Conservation (phyloP, 2,888 invertebrate species). For the Polyploca ridens region DNA sequence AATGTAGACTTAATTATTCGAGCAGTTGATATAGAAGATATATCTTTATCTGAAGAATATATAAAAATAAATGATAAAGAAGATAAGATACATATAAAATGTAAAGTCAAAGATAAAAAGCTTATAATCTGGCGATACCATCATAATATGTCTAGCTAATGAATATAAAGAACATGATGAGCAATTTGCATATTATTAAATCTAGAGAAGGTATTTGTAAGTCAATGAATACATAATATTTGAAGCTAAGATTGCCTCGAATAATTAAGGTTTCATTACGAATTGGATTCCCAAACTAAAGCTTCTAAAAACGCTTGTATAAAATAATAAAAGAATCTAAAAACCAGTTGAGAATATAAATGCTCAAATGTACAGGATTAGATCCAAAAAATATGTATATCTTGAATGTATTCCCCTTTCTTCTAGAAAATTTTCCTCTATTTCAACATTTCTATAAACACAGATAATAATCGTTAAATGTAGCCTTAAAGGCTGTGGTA, state of each 20-base stretch:
- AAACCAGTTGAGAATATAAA: conserved; percentile 35
- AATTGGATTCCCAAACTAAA: background rate
- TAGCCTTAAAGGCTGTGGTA: conserved; percentile 77
- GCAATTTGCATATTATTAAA: too few species aligned
- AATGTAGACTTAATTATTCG: background rate
- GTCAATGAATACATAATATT: too few species aligned
- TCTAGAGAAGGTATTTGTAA: too few species aligned
- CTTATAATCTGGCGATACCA: too few species aligned
- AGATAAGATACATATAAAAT: background rate
- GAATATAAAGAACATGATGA: too few species aligned
- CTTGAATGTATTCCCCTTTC: conserved; percentile 52
- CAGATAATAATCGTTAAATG: conserved; percentile 55
- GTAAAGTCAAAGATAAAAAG: background rate
- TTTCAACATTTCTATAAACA: conserved; percentile 46
- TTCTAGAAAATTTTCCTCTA: conserved; percentile 50
- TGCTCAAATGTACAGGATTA: conserved; percentile 78
- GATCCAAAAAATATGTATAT: conserved; percentile 28
- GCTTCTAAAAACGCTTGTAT: background rate
- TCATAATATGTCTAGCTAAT: background rate
- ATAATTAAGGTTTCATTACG: background rate
- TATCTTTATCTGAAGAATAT: background rate
- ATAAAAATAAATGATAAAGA: background rate
- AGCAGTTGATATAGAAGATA: background rate
- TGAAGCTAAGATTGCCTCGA: background rate
- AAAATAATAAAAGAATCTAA: background rate